Base-by-base conservation (phyloP, 2,888 invertebrate genomes). In the Meganola albula region DNA sequence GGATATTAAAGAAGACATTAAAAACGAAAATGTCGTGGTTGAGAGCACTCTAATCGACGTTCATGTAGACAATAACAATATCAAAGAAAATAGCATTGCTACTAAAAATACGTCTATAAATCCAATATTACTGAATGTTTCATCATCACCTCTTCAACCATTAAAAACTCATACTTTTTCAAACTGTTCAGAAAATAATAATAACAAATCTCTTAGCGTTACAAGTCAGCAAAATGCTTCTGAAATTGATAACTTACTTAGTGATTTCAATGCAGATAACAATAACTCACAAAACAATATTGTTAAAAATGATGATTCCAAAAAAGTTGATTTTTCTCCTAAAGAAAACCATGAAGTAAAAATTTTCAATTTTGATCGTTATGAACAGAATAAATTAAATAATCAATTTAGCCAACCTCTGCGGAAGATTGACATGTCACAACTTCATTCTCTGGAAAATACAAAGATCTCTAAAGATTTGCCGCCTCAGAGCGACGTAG, bases 281-380 rank as follows among this genome's bases (percentile, higher is more conserved):
- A 63, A 47, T 26, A 68, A 68, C 33, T 37, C 51, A 21, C 64
- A 72, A 53, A 74, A 73, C 44, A 73, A 74, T 44, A 73, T 68
- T 35, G 36, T 40, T 24, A 56, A 58, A 31, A 20, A 16, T 22
- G 62, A 63, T 18, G 47, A 44, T 10, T 18, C 48, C 1, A 66
- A 63, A 26, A 66, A 68, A 37, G 55, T 43, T 16, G 63, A 70
- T 16, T 33, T 54, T 12, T 63, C 66, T 9, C 63, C 74, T 6
- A 69, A 64, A 10, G 74, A 78, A 48, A 73, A 62, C 37, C 61
- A 82, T 28, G 76, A 79, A 22, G 74, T 87, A 10, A 84, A 87
- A 68, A 80, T 87, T 63, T 87, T 87, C 51, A 87, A 87, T 49
- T 87, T 87, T 32, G 87, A 87, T 58, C 74, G 77, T n/a, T 87